phyloP scores from a whole-genome alignment of 2,113 vertebrate genomes.

The Plecturocebus donacophilus region DNA sequence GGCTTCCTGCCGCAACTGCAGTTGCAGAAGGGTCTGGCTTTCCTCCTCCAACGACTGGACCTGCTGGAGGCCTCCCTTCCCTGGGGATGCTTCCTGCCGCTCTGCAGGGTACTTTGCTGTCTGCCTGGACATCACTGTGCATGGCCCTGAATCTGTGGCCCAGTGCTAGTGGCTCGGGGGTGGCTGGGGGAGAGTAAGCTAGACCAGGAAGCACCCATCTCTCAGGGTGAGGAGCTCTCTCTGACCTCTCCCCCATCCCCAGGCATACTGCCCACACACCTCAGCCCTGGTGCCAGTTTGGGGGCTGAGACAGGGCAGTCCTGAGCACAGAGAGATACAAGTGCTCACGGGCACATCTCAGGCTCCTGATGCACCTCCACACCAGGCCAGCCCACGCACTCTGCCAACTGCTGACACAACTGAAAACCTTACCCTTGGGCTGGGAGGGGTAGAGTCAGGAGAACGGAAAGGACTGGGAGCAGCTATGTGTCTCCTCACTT shows the following conservation, averaged over 20 bases:
- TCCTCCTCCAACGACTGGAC: constrained; percentile 46
- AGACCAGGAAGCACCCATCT: constrained; percentile 8
- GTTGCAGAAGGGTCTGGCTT: constrained; percentile 27
- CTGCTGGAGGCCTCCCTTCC: not conserved
- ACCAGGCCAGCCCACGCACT: constrained; percentile 30
- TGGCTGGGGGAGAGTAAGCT: not conserved
- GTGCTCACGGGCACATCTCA: not conserved
- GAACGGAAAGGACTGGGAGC: not conserved
- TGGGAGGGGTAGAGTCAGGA: not conserved
- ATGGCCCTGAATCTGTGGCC: not conserved
- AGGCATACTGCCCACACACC: not conserved
- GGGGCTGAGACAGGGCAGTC: not conserved
- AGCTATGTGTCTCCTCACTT: constrained; percentile 54
- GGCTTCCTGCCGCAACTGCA: constrained; percentile 68
- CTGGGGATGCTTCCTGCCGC: not conserved
- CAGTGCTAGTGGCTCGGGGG: not conserved
- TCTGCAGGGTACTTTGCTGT: not conserved
- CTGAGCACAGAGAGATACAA: constrained; percentile 13
- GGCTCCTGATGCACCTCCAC: constrained; percentile 26
- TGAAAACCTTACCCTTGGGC: constrained; percentile 62
- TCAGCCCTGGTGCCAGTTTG: not conserved
- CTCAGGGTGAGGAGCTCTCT: not conserved
- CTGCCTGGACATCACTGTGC: not conserved
- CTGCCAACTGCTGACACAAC: constrained; percentile 75
- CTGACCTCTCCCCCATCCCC: not conserved